Evolutionary conservation across 2,888 invertebrate species (phyloP), one percentile per base, ranked within the genome.

Genomic region (Trilocha varians): DNA sequence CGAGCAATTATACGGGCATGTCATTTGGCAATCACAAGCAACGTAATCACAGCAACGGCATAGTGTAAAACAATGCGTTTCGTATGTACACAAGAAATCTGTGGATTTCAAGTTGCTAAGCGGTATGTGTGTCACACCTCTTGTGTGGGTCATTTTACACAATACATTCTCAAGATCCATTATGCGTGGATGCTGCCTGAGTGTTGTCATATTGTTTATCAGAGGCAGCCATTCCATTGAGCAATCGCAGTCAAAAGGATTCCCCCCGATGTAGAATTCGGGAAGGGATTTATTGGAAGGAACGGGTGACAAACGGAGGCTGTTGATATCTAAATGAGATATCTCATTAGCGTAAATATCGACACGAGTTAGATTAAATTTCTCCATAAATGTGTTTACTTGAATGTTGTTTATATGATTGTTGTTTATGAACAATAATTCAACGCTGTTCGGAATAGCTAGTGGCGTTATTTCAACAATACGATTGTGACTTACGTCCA

Each of bases 31-130:
- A 79, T 97, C 97, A 70, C 98, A 98, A 34, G 95, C 95, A 65
- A 96, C 96, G 71, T 95, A 97, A 70, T 97, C 97, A 73, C 98
- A 98, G 73, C 98, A 98, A 64, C 96, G 95, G 72, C 98, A 98
- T 25, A 95, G 87, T 18, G 96, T 93, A 62, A 97, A 97, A 77
- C 98, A 98, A 74, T 97, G 96, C 5, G 93, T 91, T 66, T 94
- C 93, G 76, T 97, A 97, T 44, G 91, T 92, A 74, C 97, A 97
- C 50, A 97, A 88, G 73, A 97, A 97, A 69, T 96, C 94, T 33
- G 93, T 91, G 16, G 93, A 89, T 56, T 91, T 90, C 3, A 95
- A 90, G 52, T 91, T 89, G 48, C 91, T 89, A 39, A 96, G 87
- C 16, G 93, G 90, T 58, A 93, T 88, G 57, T 94, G 91, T 6